phyloP scores from a whole-genome alignment of 2,113 vertebrate species.

The Myanophis thanlyinensis region DNA sequence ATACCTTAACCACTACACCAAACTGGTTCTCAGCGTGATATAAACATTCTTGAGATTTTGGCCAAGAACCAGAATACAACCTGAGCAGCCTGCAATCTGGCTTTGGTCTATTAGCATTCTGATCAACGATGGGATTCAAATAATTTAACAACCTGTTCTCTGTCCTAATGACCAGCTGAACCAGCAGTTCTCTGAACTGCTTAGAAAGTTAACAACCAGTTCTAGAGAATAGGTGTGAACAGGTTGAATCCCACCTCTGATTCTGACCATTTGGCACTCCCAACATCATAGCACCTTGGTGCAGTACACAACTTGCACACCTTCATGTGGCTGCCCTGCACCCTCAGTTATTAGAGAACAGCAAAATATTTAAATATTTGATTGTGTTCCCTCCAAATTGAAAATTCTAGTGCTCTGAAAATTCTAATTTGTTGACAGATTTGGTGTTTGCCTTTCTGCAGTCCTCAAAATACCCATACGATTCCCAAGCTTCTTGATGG shows the following conservation, averaged over 20 bases:
- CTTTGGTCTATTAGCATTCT: neutral
- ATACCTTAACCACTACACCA: neutral
- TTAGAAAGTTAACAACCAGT: no score
- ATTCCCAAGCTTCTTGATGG: neutral
- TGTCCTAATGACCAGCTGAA: no score
- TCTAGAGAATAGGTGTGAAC: no score
- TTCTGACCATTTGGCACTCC: neutral
- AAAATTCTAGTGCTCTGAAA: neutral
- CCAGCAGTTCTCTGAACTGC: no score
- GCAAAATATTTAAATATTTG: neutral
- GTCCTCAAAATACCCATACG: neutral
- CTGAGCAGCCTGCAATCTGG: neutral
- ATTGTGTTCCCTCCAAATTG: neutral
- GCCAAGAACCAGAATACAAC: slow-evolving; percentile 16
- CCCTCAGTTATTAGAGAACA: neutral
- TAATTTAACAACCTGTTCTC: no score
- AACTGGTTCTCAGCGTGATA: slow-evolving; percentile 32
- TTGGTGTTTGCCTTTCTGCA: neutral
- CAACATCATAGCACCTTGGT: neutral
- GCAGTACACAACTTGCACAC: neutral
- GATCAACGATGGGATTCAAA: no score
- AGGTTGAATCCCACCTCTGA: no score
- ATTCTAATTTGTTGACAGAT: neutral
- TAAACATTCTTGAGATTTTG: slow-evolving; percentile 39
- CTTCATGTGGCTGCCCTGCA: neutral